phyloP scores from a whole-genome alignment of 2,113 vertebrate species.

The Hassar affinis region DNA sequence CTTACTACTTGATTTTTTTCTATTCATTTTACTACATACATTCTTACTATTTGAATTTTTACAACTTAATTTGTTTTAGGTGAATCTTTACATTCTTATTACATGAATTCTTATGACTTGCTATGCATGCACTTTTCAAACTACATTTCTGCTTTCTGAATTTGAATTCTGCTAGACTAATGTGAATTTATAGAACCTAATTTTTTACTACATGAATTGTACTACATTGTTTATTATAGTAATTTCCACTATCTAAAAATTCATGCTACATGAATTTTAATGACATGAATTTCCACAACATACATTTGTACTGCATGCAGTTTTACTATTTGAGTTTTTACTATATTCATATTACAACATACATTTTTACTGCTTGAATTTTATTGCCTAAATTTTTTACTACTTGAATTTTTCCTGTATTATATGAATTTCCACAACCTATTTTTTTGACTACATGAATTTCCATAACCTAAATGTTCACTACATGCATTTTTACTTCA shows the following conservation, averaged over 20 bases:
- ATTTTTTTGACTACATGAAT: too few relatives aligned
- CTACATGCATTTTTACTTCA: not conserved
- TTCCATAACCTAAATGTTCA: not conserved
- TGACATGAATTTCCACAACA: too few relatives aligned
- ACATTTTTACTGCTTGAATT: not conserved
- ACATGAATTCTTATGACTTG: too few relatives aligned
- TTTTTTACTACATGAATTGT: not conserved
- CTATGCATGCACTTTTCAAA: too few relatives aligned
- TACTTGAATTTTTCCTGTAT: not conserved
- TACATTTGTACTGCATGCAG: not conserved
- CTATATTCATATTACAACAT: not conserved
- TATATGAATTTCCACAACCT: not conserved
- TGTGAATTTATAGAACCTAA: not conserved
- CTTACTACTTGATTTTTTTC: too few relatives aligned
- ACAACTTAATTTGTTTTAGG: too few relatives aligned
- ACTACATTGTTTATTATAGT: not conserved
- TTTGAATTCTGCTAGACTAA: not conserved
- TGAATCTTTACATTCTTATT: too few relatives aligned
- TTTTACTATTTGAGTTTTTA: not conserved
- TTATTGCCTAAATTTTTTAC: not conserved
- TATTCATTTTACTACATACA: too few relatives aligned
- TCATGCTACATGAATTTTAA: not conserved
- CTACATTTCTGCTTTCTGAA: not conserved
- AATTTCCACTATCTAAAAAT: not conserved
- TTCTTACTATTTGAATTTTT: too few relatives aligned